Conservation (phyloP, 2,888 invertebrate species). For the Idaea aversata region DNA sequence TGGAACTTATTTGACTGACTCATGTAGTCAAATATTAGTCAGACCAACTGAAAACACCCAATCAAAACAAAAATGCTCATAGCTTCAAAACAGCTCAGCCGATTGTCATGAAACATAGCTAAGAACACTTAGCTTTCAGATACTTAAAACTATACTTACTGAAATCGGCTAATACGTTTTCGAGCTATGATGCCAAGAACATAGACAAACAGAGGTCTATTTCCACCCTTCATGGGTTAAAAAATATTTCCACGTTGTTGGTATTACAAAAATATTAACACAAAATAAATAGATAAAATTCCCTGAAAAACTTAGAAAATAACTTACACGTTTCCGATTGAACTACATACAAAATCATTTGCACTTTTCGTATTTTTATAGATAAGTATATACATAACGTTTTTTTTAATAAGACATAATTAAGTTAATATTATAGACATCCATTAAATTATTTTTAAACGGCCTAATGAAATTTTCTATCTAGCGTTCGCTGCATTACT, state of each 20-base stretch:
- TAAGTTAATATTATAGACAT: slow-evolving; percentile 6
- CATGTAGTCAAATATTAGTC: slow-evolving; percentile 3
- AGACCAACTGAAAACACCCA: not conserved
- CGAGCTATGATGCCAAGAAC: no score
- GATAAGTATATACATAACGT: slow-evolving; percentile 16
- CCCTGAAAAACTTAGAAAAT: not conserved
- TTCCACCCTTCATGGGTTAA: not conserved
- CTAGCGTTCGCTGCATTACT: slow-evolving; percentile 47
- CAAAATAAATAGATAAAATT: slow-evolving; percentile 11
- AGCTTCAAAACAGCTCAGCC: not conserved
- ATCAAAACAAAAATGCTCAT: not conserved
- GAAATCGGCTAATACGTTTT: not conserved
- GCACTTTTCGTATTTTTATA: slow-evolving; percentile 3
- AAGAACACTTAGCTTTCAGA: not conserved
- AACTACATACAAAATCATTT: slow-evolving; percentile 2
- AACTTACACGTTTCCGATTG: not conserved
- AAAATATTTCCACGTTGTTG: no score
- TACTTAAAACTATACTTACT: not conserved
- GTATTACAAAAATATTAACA: slow-evolving; percentile 11
- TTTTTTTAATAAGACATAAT: slow-evolving; percentile 21
- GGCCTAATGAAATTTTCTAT: slow-evolving; percentile 58
- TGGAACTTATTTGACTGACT: slow-evolving; percentile 40
- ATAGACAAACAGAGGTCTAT: not conserved
- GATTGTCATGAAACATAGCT: not conserved
- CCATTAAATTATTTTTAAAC: slow-evolving; percentile 13